phyloP scores from a whole-genome alignment of 2,797 vertebrate species.

The Crypturellus tataupa region DNA sequence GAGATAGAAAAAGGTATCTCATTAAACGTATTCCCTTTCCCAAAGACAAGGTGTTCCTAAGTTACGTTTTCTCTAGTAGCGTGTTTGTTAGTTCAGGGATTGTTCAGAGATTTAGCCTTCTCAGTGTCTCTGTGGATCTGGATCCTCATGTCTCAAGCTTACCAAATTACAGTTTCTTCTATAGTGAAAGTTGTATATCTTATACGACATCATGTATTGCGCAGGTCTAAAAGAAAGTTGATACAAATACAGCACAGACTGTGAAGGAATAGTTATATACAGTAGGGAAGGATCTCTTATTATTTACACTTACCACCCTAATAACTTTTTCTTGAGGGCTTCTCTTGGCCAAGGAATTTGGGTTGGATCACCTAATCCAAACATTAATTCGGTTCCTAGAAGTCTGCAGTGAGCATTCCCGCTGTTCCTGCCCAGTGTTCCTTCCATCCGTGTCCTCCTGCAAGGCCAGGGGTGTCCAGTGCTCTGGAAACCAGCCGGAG shows the following conservation, averaged over 20 bases:
- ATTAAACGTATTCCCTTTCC: background rate
- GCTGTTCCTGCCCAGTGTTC: background rate
- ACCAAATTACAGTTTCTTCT: background rate
- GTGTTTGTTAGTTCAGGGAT: background rate
- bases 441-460: fast-evolving
- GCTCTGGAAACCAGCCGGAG: background rate
- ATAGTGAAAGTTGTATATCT: background rate
- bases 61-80: background rate
- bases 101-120: background rate
- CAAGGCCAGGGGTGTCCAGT: background rate
- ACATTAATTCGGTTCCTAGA: background rate
- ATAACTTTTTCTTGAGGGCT: background rate
- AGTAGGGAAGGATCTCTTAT: background rate
- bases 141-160: background rate
- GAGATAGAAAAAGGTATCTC: background rate
- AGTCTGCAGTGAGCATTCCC: background rate
- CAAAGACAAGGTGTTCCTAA: background rate
- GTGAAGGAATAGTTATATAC: background rate
- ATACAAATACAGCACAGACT: background rate
- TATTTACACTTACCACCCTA: background rate
- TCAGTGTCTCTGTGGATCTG: background rate
- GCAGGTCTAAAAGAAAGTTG: background rate
- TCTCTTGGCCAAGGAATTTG: background rate
- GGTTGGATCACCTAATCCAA: background rate
- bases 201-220: background rate